Percentiles rank a stretch among this genome's conserved stretches.
phyloP scores from a whole-genome alignment of 1,140 invertebrate genomes.

The Heliothis subflexa region DNA sequence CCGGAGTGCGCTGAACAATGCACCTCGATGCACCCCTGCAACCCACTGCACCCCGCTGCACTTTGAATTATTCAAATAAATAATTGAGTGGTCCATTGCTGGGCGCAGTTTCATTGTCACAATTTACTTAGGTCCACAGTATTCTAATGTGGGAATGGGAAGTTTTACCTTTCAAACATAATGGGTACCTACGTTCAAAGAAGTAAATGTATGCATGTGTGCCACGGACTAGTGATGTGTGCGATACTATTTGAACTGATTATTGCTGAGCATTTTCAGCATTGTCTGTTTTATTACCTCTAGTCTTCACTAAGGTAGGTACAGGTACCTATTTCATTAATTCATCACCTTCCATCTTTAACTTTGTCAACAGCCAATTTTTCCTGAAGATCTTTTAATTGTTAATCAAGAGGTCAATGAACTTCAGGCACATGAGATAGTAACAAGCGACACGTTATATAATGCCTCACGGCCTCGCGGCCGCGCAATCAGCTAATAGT shows the following conservation, averaged over 20 bases:
- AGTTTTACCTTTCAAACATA: not conserved
- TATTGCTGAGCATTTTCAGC: no score
- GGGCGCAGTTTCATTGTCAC: slow-evolving; percentile 2
- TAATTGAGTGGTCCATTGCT: not conserved
- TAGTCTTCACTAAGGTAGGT: no score
- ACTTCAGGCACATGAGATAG: not conserved
- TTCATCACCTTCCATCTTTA: no score
- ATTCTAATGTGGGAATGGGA: slow-evolving; percentile 7
- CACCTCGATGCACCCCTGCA: not conserved
- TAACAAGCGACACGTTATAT: not conserved
- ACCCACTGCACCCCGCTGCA: not conserved
- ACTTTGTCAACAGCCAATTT: no score
- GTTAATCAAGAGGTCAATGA: not conserved
- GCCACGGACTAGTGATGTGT: no score
- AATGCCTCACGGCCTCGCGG: not conserved
- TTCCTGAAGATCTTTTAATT: not conserved
- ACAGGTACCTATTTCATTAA: no score
- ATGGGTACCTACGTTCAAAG: no score
- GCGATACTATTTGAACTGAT: no score
- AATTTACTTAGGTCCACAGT: not conserved
- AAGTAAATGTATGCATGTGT: no score
- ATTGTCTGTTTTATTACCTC: no score
- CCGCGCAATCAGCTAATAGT: slow-evolving; percentile 12
- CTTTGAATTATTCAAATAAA: not conserved
- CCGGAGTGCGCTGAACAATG: not conserved